Percentiles rank a stretch among this genome's conserved stretches.
Evolutionary conservation across 2,888 invertebrate genomes (phyloP).

Genomic region (Thera obeliscata): DNA sequence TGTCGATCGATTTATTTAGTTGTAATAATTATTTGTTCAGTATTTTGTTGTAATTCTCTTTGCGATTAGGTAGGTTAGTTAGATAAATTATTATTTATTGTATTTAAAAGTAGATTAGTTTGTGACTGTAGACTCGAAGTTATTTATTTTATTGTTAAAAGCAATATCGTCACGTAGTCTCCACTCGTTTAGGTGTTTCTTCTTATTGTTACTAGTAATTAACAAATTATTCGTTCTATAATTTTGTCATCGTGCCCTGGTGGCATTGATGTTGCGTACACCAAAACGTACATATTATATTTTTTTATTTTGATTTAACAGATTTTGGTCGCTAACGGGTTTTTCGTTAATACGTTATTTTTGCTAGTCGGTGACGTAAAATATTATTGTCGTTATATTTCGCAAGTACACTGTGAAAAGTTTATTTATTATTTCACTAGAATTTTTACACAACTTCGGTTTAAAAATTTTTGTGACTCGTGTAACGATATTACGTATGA

Average conservation of each 20-base stretch:
- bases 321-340: conserved; percentile 50
- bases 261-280: conserved; percentile 47
- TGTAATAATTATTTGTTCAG: conserved; percentile 59
- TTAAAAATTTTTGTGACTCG: conserved; percentile 45
- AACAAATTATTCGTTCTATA: conserved; percentile 41
- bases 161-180: conserved; percentile 67
- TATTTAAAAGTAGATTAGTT: conserved; percentile 73
- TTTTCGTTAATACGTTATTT: conserved; percentile 59
- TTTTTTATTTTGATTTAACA: conserved; percentile 53
- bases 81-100: conserved; percentile 80
- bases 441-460: conserved; percentile 13
- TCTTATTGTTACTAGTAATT: conserved; percentile 46
- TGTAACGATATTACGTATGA: conserved; percentile 69
- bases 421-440: conserved; percentile 20
- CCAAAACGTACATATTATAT: conserved; percentile 44
- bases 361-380: conserved; percentile 60
- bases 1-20: conserved; percentile 49
- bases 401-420: conserved; percentile 22
- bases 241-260: conserved; percentile 46
- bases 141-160: conserved; percentile 71
- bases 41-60: conserved; percentile 76
- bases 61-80: conserved; percentile 76
- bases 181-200: conserved; percentile 58
- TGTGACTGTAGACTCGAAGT: conserved; percentile 64
- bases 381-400: conserved; percentile 31